These are phyloP conservation scores for Drosophila tristis DNA, from an alignment of 1,140 invertebrate genomes.

Conservation along the genomic window DNA sequence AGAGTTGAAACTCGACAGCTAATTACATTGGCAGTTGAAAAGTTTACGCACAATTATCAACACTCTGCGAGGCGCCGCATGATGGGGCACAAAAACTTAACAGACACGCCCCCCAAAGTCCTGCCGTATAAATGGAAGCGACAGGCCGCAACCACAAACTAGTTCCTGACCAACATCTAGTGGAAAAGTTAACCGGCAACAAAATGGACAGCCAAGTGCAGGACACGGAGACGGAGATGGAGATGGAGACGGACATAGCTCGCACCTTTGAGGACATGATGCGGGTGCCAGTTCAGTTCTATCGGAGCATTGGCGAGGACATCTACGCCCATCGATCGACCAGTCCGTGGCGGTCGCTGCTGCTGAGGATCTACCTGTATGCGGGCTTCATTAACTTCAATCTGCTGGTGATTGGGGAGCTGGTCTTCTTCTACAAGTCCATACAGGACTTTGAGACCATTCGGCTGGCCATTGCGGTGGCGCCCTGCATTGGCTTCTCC, in stretches of 20 bases:
- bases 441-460: slow-evolving; percentile 66
- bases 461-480: slow-evolving; percentile 71
- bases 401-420: slow-evolving; percentile 62
- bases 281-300: slow-evolving; percentile 66
- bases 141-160: background rate
- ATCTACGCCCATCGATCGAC: slow-evolving; percentile 71
- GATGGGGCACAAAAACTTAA: slow-evolving; percentile 68
- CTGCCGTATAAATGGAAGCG: slow-evolving; percentile 46
- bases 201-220: slow-evolving; percentile 23
- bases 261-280: slow-evolving; percentile 65
- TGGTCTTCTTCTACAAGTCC: slow-evolving; percentile 67
- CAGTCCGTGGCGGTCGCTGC: slow-evolving; percentile 29
- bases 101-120: slow-evolving; percentile 43
- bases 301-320: slow-evolving; percentile 73
- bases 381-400: slow-evolving; percentile 75
- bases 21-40: slow-evolving; percentile 64
- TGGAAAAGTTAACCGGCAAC: background rate
- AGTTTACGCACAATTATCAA: slow-evolving; percentile 79
- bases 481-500: slow-evolving; percentile 78
- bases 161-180: slow-evolving; percentile 24
- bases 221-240: background rate
- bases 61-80: slow-evolving; percentile 59
- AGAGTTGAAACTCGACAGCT: slow-evolving; percentile 56
- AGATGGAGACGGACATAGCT: slow-evolving; percentile 1
- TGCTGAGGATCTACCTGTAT: slow-evolving; percentile 64